These are phyloP conservation scores for Synanthedon vespiformis DNA, from an alignment of 2,888 invertebrate genomes.

Conservation along the genomic window DNA sequence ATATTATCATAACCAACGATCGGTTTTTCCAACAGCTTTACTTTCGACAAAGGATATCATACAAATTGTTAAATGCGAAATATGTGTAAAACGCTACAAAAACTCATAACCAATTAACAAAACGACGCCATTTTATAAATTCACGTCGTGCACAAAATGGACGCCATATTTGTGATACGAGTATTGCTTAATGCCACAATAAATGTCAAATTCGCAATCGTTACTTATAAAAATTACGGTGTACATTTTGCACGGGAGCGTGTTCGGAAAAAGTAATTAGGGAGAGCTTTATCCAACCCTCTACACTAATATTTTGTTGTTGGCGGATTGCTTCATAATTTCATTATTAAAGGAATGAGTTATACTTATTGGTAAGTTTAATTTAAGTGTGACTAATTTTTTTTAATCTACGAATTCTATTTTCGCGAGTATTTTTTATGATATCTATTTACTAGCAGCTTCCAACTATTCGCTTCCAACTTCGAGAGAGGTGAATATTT, in stretches of 20 bases:
- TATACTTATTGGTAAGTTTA: background rate
- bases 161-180: constrained; percentile 37
- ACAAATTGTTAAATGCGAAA: too few relatives aligned
- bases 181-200: constrained; percentile 55
- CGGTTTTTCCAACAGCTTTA: too few relatives aligned
- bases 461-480: too few relatives aligned
- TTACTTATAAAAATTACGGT: constrained; percentile 59
- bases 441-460: too few relatives aligned
- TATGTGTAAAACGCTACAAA: too few relatives aligned
- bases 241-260: constrained; percentile 39
- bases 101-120: too few relatives aligned
- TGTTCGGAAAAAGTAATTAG: constrained; percentile 54
- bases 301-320: constrained; percentile 1
- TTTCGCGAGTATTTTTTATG: too few relatives aligned
- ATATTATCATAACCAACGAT: too few relatives aligned
- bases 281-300: constrained; percentile 17
- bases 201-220: constrained; percentile 60
- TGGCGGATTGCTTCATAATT: background rate
- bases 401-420: too few relatives aligned
- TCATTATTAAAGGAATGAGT: background rate
- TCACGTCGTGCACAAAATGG: constrained; percentile 48
- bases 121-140: constrained; percentile 44
- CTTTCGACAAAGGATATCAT: too few relatives aligned
- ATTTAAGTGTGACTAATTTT: too few relatives aligned
- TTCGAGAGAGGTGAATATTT: too few relatives aligned